phyloP scores from a whole-genome alignment of 2,113 vertebrate genomes.

The Scalopus aquaticus region DNA sequence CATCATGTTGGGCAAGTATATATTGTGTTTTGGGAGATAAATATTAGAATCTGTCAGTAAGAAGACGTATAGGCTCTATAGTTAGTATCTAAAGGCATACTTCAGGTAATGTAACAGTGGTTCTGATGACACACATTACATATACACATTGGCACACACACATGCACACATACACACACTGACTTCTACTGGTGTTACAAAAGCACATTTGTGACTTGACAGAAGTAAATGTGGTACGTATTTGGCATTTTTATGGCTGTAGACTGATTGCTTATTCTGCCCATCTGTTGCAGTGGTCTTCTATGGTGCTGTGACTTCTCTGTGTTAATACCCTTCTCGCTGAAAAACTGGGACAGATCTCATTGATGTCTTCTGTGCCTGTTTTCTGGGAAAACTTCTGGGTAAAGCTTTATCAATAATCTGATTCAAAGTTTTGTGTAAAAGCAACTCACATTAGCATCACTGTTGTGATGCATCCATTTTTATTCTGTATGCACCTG shows the following conservation, averaged over 20 bases:
- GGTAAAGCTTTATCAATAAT: constrained; percentile 93
- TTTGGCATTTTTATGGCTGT: constrained; percentile 74
- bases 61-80: constrained; percentile 46
- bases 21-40: constrained; percentile 65
- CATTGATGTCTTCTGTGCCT: constrained; percentile 90
- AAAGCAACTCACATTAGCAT: constrained; percentile 94
- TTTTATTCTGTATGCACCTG: constrained; percentile 90
- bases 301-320: constrained; percentile 74
- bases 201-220: constrained; percentile 54
- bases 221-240: constrained; percentile 71
- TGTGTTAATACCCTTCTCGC: constrained; percentile 77
- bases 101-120: constrained; percentile 66
- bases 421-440: constrained; percentile 92
- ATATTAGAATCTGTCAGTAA: constrained; percentile 53
- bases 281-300: constrained; percentile 74
- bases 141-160: not conserved
- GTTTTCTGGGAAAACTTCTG: constrained; percentile 90
- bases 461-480: constrained; percentile 91
- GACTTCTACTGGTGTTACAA: constrained; percentile 49
- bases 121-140: constrained; percentile 75
- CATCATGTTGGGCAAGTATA: constrained; percentile 60
- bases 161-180: not conserved
- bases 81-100: constrained; percentile 78
- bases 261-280: constrained; percentile 72
- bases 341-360: constrained; percentile 82